Base-by-base conservation (phyloP, 2,797 vertebrate species). In the Pseudochaenichthys georgianus region DNA sequence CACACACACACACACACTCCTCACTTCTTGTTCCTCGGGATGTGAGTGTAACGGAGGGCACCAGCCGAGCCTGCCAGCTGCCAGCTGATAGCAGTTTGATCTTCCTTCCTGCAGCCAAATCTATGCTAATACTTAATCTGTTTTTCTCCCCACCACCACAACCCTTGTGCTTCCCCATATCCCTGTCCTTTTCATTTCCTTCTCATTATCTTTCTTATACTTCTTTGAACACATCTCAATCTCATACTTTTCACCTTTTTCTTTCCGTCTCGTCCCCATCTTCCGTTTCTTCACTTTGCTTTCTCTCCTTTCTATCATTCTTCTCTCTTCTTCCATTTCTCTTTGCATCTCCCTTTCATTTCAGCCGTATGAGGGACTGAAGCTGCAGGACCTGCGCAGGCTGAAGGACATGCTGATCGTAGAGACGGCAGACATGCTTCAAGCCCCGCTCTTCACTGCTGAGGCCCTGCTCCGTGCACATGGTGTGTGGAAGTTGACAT, bases 331-430 rank as follows among this genome's bases (percentile, higher is more conserved):
- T 19, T 60, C 19, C 5, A 31, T 55, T 1, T 28, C 10, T 64
- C 2, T 65, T 17, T 23, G 9, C 19, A 15, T 54, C 10, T 55
- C 28, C 19, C 9, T 58, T 38, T 71, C 34, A 31, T 74, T 64
- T 67, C 93, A 99, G 98, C 96, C 97, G 43, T 99, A 97, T 67
- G 98, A 99, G 88, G 98, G 98, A 67, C 91, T 99, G 77, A 96
- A 98, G 79, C 96, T 97, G 78, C 98, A 99, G 91, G 98, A 99
- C 88, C 93, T 99, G 80, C 96, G 98, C 67, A 94, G 94, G 77
- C 93, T 99, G 75, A 99, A 99, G 93, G 98, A 99, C 91, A 99
- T 99, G 98, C 91, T 99, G 91, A 99, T 99, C 0, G 98, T 99
- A 87, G 98, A 99, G 92, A 98, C 98, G 0, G 98, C 98, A 47